Conservation (phyloP, 2,113 vertebrate genomes). For the Trichomycterus rosablanca region DNA sequence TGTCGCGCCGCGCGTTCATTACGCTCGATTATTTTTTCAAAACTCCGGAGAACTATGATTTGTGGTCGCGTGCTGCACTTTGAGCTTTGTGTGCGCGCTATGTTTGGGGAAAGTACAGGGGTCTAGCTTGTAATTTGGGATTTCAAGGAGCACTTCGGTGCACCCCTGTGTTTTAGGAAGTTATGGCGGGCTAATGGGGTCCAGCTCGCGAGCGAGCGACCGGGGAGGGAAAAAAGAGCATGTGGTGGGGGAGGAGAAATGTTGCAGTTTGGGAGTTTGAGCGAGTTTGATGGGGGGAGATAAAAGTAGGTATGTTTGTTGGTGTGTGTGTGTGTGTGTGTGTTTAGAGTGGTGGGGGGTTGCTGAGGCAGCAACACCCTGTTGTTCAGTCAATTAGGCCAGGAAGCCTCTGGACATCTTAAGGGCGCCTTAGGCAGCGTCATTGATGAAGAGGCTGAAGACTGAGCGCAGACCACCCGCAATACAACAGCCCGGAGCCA, state of each 20-base stretch:
- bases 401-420: conserved; percentile 62
- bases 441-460: conserved; percentile 68
- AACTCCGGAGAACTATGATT: conserved; percentile 16
- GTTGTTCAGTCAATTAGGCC: conserved; percentile 56
- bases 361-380: conserved; percentile 52
- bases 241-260: conserved; percentile 10
- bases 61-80: conserved; percentile 19
- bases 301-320: neutral
- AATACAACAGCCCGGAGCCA: conserved; percentile 57
- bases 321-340: conserved; percentile 3
- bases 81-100: conserved; percentile 25
- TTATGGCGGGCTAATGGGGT: conserved; percentile 44
- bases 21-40: conserved; percentile 24
- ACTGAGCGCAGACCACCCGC: conserved; percentile 69
- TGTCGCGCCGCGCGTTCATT: conserved; percentile 29
- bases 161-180: conserved; percentile 40
- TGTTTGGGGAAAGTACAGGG: conserved; percentile 37
- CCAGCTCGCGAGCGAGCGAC: conserved; percentile 41
- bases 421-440: conserved; percentile 66
- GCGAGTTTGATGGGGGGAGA: neutral
- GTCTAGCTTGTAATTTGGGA: conserved; percentile 49
- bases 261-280: conserved; percentile 20
- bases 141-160: conserved; percentile 45
- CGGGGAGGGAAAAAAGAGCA: conserved; percentile 26
- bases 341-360: conserved; percentile 11